Conservation (phyloP, 2,888 invertebrate species). For the Neoaliturus tenellus region DNA sequence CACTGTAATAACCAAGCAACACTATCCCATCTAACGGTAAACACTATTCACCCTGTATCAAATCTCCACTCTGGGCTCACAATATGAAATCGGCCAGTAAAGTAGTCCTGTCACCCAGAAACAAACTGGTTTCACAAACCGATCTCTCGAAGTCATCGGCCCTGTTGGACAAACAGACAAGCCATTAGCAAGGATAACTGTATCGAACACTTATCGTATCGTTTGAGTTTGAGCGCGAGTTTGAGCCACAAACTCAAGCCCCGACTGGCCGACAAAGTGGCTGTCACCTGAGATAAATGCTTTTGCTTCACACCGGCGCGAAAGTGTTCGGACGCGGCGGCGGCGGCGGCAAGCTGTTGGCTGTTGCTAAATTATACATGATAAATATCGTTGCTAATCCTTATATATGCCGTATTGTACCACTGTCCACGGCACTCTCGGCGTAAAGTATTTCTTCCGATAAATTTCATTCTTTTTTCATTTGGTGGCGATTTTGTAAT, state of each 20-base stretch:
- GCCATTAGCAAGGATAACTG: conserved; percentile 1
- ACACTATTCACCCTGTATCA: too few relatives aligned
- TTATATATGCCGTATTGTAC: conserved; percentile 27
- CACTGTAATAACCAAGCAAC: too few relatives aligned
- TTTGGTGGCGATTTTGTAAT: background rate
- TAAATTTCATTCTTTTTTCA: background rate
- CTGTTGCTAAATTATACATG: conserved; percentile 12
- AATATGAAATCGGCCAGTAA: too few relatives aligned
- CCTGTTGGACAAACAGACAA: background rate
- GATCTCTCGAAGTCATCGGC: background rate
- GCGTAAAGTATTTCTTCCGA: conserved; percentile 6
- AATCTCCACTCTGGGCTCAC: too few relatives aligned
- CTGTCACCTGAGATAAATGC: conserved; percentile 11
- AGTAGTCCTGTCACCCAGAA: too few relatives aligned
- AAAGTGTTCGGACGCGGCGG: background rate
- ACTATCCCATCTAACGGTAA: too few relatives aligned
- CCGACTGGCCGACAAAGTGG: conserved; percentile 23
- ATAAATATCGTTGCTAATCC: background rate
- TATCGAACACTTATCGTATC: too few relatives aligned
- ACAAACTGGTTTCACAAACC: background rate
- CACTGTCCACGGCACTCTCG: background rate
- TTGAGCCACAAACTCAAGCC: background rate
- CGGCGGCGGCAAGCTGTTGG: background rate
- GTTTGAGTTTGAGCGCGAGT: background rate
- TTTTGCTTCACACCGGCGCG: conserved; percentile 10